phyloP scores from a whole-genome alignment of 1,140 invertebrate species.

The Pinna nobilis region DNA sequence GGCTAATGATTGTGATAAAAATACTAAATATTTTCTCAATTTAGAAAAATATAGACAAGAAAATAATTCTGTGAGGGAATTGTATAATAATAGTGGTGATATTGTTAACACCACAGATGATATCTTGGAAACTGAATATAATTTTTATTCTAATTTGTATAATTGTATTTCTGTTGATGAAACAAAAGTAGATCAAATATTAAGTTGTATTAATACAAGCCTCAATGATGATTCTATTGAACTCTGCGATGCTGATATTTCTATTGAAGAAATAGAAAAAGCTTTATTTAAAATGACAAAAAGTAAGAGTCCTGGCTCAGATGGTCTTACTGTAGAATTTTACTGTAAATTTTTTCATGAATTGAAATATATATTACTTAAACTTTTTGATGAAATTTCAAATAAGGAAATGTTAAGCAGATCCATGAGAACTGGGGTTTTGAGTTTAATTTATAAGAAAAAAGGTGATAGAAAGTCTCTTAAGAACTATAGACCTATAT shows the following conservation, averaged over 20 bases:
- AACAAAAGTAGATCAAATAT: constrained; percentile 7
- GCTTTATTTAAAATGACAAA: constrained; percentile 17
- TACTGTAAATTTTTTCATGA: constrained; percentile 11
- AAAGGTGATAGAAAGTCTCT: too few species aligned
- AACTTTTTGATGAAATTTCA: background rate
- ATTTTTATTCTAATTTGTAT: constrained; percentile 28
- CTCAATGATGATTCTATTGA: background rate
- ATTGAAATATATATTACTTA: background rate
- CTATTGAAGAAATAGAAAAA: constrained; percentile 13
- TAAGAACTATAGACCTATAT: constrained; percentile 33
- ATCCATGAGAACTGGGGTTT: constrained; percentile 18
- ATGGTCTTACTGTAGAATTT: constrained; percentile 35
- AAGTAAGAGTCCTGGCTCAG: constrained; percentile 33
- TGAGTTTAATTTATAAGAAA: constrained; percentile 29
- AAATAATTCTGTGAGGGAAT: too few species aligned
- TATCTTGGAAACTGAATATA: constrained; percentile 19
- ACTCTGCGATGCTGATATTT: constrained; percentile 11
- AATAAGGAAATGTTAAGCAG: background rate
- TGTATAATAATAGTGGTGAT: too few species aligned
- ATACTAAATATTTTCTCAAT: too few species aligned
- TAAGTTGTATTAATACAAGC: background rate
- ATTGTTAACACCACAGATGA: too few species aligned
- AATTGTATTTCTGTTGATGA: constrained; percentile 15
- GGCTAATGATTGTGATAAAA: constrained; percentile 14
- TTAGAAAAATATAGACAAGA: too few species aligned